Evolutionary conservation across 2,113 vertebrate genomes (phyloP).

Genomic region (Mastomys natalensis): DNA sequence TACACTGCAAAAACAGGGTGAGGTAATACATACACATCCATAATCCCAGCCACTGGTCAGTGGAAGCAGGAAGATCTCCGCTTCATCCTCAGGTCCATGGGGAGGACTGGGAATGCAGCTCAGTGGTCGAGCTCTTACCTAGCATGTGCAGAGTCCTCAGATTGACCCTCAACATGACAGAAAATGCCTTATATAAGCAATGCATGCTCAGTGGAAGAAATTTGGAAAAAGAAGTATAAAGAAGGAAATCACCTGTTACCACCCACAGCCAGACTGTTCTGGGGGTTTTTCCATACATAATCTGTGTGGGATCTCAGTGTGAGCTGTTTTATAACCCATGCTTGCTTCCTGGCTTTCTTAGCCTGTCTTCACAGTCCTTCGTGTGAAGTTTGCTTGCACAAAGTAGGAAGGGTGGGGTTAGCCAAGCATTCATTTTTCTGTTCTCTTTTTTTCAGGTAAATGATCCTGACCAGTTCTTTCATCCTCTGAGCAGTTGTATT

Average conservation of each 20-base stretch:
- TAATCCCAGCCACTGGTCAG: fast-evolving
- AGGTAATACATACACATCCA: neutral
- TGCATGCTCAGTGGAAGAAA: constrained; percentile 40
- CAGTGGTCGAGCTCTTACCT: neutral
- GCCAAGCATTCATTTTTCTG: neutral
- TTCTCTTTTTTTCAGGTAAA: neutral
- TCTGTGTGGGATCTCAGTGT: constrained; percentile 45
- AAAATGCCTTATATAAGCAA: constrained; percentile 63
- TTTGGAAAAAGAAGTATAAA: constrained; percentile 43
- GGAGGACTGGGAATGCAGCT: neutral
- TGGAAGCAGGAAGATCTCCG: neutral
- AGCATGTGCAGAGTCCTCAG: neutral
- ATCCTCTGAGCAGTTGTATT: neutral
- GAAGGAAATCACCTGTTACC: constrained; percentile 67
- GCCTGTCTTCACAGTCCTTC: neutral
- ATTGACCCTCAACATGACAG: neutral
- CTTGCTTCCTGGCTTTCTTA: neutral
- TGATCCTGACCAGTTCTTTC: neutral
- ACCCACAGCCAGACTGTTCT: constrained; percentile 53
- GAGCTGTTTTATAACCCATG: constrained; percentile 61
- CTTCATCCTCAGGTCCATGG: too few species aligned
- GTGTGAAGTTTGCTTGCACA: fast-evolving
- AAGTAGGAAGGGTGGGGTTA: neutral
- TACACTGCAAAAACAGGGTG: neutral
- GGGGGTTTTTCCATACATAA: constrained; percentile 55